Conservation (phyloP, 2,888 invertebrate species). For the Heliconius cydno region DNA sequence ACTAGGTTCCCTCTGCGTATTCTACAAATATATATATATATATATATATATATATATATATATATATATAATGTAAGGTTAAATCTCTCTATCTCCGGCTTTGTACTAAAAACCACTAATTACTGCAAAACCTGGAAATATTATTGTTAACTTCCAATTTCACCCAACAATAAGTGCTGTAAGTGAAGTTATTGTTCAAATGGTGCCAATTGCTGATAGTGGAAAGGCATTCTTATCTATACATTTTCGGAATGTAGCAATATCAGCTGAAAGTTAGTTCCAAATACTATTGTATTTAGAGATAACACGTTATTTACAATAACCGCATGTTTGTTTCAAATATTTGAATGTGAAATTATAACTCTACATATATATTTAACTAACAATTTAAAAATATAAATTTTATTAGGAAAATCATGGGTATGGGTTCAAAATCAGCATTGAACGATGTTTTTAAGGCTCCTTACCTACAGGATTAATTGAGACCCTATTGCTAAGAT, state of each 20-base stretch:
- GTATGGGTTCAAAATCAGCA: no score
- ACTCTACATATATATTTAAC: no score
- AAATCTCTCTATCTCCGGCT: not conserved
- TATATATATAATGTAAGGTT: not conserved
- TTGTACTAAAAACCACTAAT: not conserved
- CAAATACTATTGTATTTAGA: not conserved
- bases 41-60: no score
- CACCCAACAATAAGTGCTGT: not conserved
- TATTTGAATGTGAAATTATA: not conserved
- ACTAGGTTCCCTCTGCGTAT: no score
- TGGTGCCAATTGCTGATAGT: constrained; percentile 47
- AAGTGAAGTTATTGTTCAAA: not conserved
- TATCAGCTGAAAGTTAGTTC: constrained; percentile 29
- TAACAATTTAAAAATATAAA: no score
- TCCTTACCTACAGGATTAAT: no score
- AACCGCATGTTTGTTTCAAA: not conserved
- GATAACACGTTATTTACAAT: not conserved
- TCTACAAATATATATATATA: no score
- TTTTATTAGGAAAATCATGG: no score
- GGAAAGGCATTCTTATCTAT: constrained; percentile 49
- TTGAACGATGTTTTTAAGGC: no score
- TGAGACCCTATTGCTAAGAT: no score
- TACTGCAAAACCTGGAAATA: not conserved
- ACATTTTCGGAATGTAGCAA: constrained; percentile 19
- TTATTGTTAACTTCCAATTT: not conserved